phyloP scores from a whole-genome alignment of 2,888 invertebrate species.

The Drosophila formosana region DNA sequence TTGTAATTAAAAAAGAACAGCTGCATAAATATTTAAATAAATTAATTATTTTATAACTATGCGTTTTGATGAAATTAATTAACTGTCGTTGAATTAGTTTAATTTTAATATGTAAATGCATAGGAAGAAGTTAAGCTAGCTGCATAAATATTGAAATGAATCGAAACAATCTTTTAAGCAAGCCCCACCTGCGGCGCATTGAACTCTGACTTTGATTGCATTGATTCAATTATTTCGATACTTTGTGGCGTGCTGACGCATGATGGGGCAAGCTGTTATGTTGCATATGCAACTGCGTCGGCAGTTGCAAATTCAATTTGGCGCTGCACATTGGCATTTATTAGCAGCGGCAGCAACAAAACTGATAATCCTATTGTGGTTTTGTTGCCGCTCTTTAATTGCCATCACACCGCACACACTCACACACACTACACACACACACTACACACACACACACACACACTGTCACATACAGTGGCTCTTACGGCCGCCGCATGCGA shows the following conservation, averaged over 20 bases:
- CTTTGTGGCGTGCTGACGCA: not conserved
- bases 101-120: too few species aligned
- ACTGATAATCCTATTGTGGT: conserved; percentile 79
- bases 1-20: too few species aligned
- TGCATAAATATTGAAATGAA: not conserved
- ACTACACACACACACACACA: conserved; percentile 17
- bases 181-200: not conserved
- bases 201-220: not conserved
- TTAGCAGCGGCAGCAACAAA: conserved; percentile 40
- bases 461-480: not conserved
- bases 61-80: too few species aligned
- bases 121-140: not conserved
- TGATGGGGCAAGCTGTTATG: not conserved
- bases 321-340: conserved; percentile 50
- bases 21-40: too few species aligned
- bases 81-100: too few species aligned
- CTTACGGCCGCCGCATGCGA: conserved; percentile 16
- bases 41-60: too few species aligned
- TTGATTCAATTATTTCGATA: not conserved
- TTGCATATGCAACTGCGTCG: not conserved
- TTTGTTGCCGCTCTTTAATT: conserved; percentile 65
- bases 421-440: conserved; percentile 17
- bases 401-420: conserved; percentile 41
- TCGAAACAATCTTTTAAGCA: not conserved
- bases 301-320: conserved; percentile 49